Base-by-base conservation (phyloP, 2,113 vertebrate species). In the Engraulis encrasicolus region DNA sequence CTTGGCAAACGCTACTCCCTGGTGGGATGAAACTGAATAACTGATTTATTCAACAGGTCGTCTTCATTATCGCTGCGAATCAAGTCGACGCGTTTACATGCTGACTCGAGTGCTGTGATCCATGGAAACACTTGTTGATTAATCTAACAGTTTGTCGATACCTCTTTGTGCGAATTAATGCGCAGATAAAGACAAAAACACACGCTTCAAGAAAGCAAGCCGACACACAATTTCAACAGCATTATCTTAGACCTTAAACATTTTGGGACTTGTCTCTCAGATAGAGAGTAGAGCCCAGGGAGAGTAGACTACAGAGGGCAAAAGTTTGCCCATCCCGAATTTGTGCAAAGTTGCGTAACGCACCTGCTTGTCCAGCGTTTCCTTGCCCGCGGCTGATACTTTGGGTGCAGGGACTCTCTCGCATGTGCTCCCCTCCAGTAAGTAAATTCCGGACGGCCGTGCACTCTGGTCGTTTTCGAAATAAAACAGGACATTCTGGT, bases 401-500 rank as follows among this genome's bases (percentile, higher is more conserved):
- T 97, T 97, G 77, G 96, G 97, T 74, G 97, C 96, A 45, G 96
- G 94, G 45, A 95, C 93, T 90, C 97, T 92, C 91, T 99, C 98
- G 91, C 98, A 99, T 92, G 95, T 98, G 95, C 98, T 98, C 83
- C 98, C 98, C 86, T 99, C 98, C 95, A 99, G 93, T 94, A 99
- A 95, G 92, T 99, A 99, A 92, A 99, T 96, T 94, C 97, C 98
- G 2, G 97, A 95, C 18, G 98, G 97, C 45, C 97, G 95, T 83
- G 96, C 90, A 92, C 97, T 99, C 89, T 98, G 97, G 92, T 99
- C 98, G 82, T 95, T 95, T 88, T 99, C 98, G 92, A 98, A 99
- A 95, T 98, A 99, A 93, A 99, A 99, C 18, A 99, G 95, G 79
- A 99, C 92, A 94, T 99, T 99, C 86, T 99, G 98, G 91, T 98